phyloP scores from a whole-genome alignment of 2,797 vertebrate genomes.

The Schizopygopsis malacanthus region DNA sequence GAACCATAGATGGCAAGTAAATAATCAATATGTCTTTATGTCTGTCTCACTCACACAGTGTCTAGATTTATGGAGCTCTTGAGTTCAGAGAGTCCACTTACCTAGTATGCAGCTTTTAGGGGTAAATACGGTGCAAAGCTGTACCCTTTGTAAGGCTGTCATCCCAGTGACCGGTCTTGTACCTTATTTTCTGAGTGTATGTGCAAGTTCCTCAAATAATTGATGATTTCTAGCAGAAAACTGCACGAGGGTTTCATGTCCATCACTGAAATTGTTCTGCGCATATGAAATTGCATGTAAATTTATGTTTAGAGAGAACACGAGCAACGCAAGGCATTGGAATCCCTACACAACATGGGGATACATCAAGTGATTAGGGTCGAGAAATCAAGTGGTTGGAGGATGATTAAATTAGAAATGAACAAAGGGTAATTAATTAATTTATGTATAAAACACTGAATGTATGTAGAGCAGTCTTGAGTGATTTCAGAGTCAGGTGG shows the following conservation, averaged over 20 bases:
- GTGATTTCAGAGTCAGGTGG: background rate
- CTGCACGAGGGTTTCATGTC: background rate
- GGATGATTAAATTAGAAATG: background rate
- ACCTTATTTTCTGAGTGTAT: background rate
- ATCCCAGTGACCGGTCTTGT: background rate
- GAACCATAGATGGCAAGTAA: background rate
- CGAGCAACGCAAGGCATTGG: background rate
- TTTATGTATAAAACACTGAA: background rate
- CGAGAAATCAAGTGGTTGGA: background rate
- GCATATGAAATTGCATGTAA: slow-evolving; percentile 25
- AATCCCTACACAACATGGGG: background rate
- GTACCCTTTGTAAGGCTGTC: background rate
- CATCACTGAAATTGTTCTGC: background rate
- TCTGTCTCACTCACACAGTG: background rate
- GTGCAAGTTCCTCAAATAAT: background rate
- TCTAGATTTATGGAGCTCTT: background rate
- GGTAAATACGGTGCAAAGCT: background rate
- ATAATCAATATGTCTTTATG: slow-evolving; percentile 10
- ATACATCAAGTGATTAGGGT: background rate
- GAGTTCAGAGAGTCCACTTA: background rate
- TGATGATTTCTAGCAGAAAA: background rate
- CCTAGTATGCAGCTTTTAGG: background rate
- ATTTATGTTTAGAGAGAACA: background rate
- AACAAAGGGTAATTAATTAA: background rate
- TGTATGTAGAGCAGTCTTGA: background rate